phyloP scores from a whole-genome alignment of 2,888 invertebrate genomes.

The Scelioninae gen. 1 region DNA sequence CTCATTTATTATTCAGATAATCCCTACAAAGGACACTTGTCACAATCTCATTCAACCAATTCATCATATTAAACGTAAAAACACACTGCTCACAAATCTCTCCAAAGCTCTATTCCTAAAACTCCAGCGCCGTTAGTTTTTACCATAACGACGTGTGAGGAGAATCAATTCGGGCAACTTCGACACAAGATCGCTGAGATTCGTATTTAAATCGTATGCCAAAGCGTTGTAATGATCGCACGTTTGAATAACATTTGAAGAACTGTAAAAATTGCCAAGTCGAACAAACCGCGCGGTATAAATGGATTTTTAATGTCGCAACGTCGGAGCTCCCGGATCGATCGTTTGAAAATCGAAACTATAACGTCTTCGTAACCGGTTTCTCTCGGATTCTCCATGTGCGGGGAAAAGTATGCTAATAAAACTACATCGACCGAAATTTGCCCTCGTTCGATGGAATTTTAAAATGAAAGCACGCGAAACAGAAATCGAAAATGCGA shows the following conservation, averaged over 20 bases:
- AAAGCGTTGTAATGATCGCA: conserved; percentile 44
- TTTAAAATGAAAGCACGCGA: conserved; percentile 25
- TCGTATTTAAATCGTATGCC: conserved; percentile 55
- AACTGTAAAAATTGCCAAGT: conserved; percentile 33
- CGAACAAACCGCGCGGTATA: conserved; percentile 30
- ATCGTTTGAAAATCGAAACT: conserved; percentile 45
- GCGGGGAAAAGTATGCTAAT: conserved; percentile 14
- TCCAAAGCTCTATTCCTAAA: conserved; percentile 6
- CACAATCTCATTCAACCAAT: conserved; percentile 24
- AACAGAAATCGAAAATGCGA: conserved; percentile 6
- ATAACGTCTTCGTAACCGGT: conserved; percentile 18
- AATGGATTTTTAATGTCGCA: conserved; percentile 60
- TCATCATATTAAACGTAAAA: conserved; percentile 5
- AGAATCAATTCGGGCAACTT: conserved; percentile 23
- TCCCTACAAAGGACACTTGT: conserved; percentile 33
- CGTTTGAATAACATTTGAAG: conserved; percentile 55
- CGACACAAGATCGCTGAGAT: conserved; percentile 33
- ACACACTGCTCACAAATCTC: conserved; percentile 11
- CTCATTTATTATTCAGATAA: too few species aligned
- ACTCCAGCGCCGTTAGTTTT: conserved; percentile 23
- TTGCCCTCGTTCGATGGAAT: too few species aligned
- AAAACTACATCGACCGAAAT: neutral
- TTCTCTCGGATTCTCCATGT: conserved; percentile 2
- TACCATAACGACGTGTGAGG: conserved; percentile 36
- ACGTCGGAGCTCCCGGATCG: conserved; percentile 19